Conservation (phyloP, 2,888 invertebrate species). For the Chironomus tentans region DNA sequence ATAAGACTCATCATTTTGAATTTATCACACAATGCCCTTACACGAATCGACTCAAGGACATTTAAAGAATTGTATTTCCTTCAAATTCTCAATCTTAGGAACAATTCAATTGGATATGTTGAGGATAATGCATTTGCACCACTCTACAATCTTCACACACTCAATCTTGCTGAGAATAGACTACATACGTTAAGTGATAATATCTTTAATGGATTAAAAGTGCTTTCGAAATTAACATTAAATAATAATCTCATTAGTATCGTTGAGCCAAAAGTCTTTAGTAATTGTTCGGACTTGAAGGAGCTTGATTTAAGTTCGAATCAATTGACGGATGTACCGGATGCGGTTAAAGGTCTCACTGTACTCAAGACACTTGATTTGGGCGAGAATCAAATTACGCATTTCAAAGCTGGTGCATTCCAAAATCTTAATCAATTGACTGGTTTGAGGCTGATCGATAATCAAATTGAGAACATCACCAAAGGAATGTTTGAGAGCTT, state of each 20-base stretch:
- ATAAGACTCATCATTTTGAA: conserved; percentile 77
- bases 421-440: conserved; percentile 77
- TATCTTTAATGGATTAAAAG: conserved; percentile 74
- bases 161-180: conserved; percentile 81
- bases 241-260: conserved; percentile 76
- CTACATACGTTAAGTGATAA: conserved; percentile 71
- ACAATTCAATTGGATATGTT: conserved; percentile 80
- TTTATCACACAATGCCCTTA: conserved; percentile 76
- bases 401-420: conserved; percentile 75
- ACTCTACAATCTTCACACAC: conserved; percentile 77
- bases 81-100: conserved; percentile 75
- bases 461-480: conserved; percentile 76
- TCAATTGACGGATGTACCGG: conserved; percentile 70
- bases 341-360: conserved; percentile 68
- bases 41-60: conserved; percentile 70
- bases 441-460: conserved; percentile 79
- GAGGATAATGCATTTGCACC: conserved; percentile 82
- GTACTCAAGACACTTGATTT: conserved; percentile 82
- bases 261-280: conserved; percentile 71
- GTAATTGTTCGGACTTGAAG: conserved; percentile 79
- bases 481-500: conserved; percentile 81
- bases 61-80: conserved; percentile 81
- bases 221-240: conserved; percentile 71
- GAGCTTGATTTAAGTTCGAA: conserved; percentile 84
- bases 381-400: conserved; percentile 82